These are phyloP conservation scores for Linepithema humile DNA, from an alignment of 1,140 invertebrate species.

Conservation along the genomic window DNA sequence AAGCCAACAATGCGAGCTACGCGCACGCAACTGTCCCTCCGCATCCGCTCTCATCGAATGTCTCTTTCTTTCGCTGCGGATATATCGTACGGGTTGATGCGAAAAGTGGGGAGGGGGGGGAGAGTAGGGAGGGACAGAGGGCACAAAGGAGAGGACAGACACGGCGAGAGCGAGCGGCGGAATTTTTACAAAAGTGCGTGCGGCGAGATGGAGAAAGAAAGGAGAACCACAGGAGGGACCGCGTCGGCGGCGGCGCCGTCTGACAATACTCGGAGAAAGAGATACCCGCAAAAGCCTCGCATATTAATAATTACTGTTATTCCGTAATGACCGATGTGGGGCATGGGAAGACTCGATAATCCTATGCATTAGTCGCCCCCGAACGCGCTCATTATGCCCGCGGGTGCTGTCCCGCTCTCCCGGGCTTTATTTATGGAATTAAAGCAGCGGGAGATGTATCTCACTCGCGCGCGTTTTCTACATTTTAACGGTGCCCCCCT, in stretches of 20 bases:
- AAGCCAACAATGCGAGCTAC: constrained; percentile 77
- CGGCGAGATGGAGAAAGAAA: background rate
- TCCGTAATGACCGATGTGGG: constrained; percentile 83
- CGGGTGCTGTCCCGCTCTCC: constrained; percentile 66
- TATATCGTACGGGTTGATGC: constrained; percentile 33
- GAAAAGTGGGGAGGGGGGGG: too few species aligned
- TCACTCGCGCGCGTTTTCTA: constrained; percentile 67
- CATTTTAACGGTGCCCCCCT: constrained; percentile 77
- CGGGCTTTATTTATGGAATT: constrained; percentile 80
- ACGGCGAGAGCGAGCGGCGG: background rate
- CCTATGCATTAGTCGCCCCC: constrained; percentile 81
- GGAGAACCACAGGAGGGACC: background rate
- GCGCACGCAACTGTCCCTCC: constrained; percentile 83
- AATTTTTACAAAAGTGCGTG: constrained; percentile 34
- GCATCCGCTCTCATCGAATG: constrained; percentile 84
- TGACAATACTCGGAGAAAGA: constrained; percentile 76
- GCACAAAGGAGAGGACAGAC: background rate
- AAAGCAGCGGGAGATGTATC: constrained; percentile 76
- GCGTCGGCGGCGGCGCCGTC: constrained; percentile 49
- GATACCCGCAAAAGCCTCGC: constrained; percentile 73
- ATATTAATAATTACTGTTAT: constrained; percentile 84
- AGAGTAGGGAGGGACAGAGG: constrained; percentile 15
- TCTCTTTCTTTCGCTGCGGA: constrained; percentile 64
- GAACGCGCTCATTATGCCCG: constrained; percentile 79
- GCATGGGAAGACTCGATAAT: constrained; percentile 84